Evolutionary conservation across 2,113 vertebrate genomes (phyloP).

Genomic region (Pardalotus punctatus): DNA sequence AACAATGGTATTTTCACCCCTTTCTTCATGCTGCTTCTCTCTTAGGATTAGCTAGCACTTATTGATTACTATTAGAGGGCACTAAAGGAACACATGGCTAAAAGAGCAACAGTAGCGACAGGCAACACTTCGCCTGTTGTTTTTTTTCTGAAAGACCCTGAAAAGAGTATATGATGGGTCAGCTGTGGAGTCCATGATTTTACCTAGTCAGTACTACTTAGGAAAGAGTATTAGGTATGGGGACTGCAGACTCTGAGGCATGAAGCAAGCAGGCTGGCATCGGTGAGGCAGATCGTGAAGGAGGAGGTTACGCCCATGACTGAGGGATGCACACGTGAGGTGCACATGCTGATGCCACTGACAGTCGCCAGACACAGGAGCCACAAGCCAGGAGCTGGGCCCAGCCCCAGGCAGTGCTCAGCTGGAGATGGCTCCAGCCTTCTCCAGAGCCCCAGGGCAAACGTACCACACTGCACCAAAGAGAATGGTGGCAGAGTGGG

Average conservation of each 20-base stretch:
- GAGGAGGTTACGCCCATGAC: accelerated
- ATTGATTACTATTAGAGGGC: not conserved
- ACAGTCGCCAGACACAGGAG: not conserved
- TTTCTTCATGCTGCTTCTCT: not conserved
- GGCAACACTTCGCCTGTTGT: not conserved
- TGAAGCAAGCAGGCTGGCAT: not conserved
- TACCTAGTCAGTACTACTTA: not conserved
- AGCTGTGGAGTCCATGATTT: not conserved
- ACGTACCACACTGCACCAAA: not conserved
- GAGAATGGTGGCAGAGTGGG: accelerated
- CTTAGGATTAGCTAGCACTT: not conserved
- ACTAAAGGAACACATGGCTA: not conserved
- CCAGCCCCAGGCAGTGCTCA: no score
- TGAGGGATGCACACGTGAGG: accelerated
- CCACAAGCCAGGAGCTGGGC: not conserved
- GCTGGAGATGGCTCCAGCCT: not conserved
- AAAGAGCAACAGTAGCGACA: not conserved
- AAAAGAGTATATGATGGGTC: not conserved
- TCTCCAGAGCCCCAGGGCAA: not conserved
- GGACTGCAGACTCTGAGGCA: not conserved
- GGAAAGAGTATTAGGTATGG: not conserved
- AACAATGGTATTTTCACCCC: not conserved
- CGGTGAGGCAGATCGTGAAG: not conserved
- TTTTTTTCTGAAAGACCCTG: not conserved
- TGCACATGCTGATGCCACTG: accelerated